Conservation (phyloP, 2,113 vertebrate genomes). For the Lagopus leucura region DNA sequence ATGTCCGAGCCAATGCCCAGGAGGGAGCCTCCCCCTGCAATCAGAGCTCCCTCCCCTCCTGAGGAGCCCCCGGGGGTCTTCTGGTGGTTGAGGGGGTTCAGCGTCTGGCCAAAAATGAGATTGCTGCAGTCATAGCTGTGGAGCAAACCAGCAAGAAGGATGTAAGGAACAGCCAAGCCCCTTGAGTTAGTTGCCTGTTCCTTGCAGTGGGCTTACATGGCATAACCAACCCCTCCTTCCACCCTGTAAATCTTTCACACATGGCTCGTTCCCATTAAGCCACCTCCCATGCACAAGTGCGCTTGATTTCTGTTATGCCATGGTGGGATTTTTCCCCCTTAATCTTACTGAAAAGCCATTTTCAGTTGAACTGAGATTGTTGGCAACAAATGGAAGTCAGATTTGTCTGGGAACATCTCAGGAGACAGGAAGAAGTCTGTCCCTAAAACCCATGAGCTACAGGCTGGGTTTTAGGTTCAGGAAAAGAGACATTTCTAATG, state of each 20-base stretch:
- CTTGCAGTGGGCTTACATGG: not conserved
- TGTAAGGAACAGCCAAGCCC: not conserved
- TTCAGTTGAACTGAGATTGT: not conserved
- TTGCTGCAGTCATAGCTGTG: constrained; percentile 81
- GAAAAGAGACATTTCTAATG: not conserved
- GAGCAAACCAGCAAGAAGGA: not conserved
- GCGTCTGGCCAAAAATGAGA: constrained; percentile 65
- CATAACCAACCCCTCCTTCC: not conserved
- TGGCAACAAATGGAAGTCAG: not conserved
- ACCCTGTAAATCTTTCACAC: fast-evolving
- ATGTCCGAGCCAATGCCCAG: constrained; percentile 72
- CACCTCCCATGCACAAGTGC: not conserved
- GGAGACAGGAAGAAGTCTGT: not conserved
- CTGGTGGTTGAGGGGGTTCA: constrained; percentile 54
- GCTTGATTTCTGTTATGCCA: not conserved
- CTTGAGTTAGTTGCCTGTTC: not conserved
- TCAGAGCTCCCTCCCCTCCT: constrained; percentile 73
- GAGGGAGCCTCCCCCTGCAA: constrained; percentile 68
- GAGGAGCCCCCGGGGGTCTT: constrained; percentile 73
- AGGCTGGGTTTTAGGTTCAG: not conserved
- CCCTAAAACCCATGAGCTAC: not conserved
- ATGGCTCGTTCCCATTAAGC: fast-evolving
- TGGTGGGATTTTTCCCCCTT: not conserved
- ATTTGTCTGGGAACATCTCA: fast-evolving
- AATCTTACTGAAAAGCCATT: not conserved